Evolutionary conservation across 1,140 invertebrate species (phyloP).

Genomic region (Brachionus asplanchnoidis): DNA sequence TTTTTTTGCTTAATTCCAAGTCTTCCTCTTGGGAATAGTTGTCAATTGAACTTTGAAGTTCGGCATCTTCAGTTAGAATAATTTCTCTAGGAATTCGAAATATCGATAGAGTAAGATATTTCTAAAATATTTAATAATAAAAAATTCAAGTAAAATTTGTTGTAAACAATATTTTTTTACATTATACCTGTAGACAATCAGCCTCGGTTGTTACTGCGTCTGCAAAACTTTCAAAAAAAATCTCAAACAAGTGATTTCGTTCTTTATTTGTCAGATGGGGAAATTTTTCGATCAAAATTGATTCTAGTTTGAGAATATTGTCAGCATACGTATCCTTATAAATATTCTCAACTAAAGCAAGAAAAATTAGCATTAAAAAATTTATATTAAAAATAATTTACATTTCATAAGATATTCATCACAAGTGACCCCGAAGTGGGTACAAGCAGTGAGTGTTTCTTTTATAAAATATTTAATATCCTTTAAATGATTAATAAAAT

Average conservation of each 20-base stretch:
- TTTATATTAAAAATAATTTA: neutral
- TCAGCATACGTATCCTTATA: neutral
- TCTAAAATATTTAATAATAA: neutral
- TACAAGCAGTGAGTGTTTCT: neutral
- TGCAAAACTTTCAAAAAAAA: neutral
- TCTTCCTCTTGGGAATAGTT: conserved; percentile 7
- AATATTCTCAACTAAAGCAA: neutral
- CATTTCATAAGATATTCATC: neutral
- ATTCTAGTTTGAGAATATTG: neutral
- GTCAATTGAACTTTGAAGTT: neutral
- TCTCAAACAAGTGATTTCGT: neutral
- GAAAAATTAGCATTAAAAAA: neutral
- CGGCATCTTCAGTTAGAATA: neutral
- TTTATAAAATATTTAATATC: neutral
- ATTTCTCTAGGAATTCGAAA: neutral
- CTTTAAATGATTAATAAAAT: neutral
- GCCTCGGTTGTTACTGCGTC: neutral
- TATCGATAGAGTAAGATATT: neutral
- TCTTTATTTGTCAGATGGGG: neutral
- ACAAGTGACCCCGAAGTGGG: neutral
- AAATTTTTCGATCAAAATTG: neutral
- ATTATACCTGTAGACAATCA: neutral
- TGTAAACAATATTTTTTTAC: neutral
- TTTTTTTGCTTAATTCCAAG: neutral
- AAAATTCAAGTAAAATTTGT: neutral